Percentiles rank a stretch among this genome's conserved stretches.
Evolutionary conservation across 2,888 invertebrate genomes (phyloP).

Genomic region (Eurois occulta): DNA sequence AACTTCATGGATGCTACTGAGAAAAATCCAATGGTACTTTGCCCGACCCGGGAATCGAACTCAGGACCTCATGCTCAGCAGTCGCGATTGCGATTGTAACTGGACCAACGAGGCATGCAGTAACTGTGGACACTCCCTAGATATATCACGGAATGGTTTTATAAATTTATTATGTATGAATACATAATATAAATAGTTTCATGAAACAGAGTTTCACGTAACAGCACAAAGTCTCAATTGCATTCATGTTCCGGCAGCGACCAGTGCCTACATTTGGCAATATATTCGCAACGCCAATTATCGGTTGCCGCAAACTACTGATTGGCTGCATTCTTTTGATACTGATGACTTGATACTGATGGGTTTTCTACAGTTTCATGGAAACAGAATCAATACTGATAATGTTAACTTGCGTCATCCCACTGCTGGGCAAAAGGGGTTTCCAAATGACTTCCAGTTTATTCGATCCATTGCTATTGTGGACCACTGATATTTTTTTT

Average conservation of each 20-base stretch:
- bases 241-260: conserved; percentile 54
- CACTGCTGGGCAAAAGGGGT: neutral
- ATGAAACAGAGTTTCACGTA: conserved; percentile 42
- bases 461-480: too few species aligned
- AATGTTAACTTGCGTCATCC: neutral
- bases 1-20: too few species aligned
- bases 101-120: too few species aligned
- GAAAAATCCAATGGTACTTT: too few species aligned
- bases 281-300: conserved; percentile 61
- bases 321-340: conserved; percentile 44
- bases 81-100: too few species aligned
- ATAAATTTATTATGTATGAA: neutral
- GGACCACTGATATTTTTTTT: too few species aligned
- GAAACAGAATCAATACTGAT: neutral
- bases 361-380: conserved; percentile 1
- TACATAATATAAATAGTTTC: conserved; percentile 20
- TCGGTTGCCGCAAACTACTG: conserved; percentile 37
- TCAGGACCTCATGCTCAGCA: too few species aligned
- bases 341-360: too few species aligned
- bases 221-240: conserved; percentile 44
- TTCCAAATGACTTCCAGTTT: neutral
- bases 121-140: neutral
- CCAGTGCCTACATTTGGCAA: conserved; percentile 54
- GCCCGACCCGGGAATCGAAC: too few species aligned
- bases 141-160: neutral